Evolutionary conservation across 1,140 invertebrate species (phyloP).

Genomic region (Pseudobourletiella spinata): DNA sequence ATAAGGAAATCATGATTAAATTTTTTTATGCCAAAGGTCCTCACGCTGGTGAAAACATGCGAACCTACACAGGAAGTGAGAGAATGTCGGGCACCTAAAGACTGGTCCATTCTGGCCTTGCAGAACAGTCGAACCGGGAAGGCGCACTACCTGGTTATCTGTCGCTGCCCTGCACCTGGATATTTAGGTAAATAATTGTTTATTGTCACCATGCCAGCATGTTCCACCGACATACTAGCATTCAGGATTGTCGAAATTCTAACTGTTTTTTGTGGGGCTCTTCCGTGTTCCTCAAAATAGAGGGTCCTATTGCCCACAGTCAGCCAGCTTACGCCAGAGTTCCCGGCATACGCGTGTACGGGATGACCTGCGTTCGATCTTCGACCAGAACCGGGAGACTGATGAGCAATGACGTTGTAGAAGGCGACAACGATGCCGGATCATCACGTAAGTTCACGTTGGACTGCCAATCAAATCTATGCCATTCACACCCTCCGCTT

Average conservation of each 20-base stretch:
- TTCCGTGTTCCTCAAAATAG: no score
- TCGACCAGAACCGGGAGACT: slow-evolving; percentile 38
- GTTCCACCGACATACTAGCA: no score
- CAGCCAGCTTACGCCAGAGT: slow-evolving; percentile 87
- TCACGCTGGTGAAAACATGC: slow-evolving; percentile 86
- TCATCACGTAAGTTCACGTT: slow-evolving; percentile 40
- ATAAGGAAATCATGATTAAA: background rate
- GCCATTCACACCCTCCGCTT: no score
- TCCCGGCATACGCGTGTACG: slow-evolving; percentile 80
- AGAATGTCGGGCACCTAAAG: slow-evolving; percentile 71
- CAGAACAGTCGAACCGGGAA: slow-evolving; percentile 87
- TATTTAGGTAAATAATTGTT: slow-evolving; percentile 73
- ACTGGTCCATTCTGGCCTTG: slow-evolving; percentile 82
- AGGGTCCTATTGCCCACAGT: slow-evolving; percentile 86
- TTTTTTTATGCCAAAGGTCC: slow-evolving; percentile 50
- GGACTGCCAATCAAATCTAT: no score
- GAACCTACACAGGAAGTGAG: slow-evolving; percentile 80
- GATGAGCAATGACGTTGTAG: slow-evolving; percentile 32
- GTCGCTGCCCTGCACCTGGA: slow-evolving; percentile 73
- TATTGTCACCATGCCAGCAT: no score
- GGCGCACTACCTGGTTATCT: slow-evolving; percentile 88
- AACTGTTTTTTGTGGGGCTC: no score
- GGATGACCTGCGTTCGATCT: slow-evolving; percentile 73
- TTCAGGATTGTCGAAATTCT: no score
- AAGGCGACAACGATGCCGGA: slow-evolving; percentile 13